These are phyloP conservation scores for Eudasyphora cyanicolor DNA, from an alignment of 2,888 invertebrate species.

Conservation along the genomic window DNA sequence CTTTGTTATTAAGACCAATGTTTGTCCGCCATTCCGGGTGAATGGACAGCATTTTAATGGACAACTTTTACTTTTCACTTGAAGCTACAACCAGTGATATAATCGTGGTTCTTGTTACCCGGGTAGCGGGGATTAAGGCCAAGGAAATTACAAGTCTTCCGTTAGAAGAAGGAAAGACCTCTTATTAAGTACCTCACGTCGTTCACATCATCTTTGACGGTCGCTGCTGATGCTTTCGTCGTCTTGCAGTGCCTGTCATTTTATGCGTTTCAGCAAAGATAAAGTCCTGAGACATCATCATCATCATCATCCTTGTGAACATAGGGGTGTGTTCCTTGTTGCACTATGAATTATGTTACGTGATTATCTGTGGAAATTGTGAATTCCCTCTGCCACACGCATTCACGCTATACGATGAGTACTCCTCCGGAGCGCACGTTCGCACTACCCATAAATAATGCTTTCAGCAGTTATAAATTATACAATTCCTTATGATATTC, in stretches of 20 bases:
- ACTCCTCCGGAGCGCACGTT: background rate
- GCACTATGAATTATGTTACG: slow-evolving; percentile 50
- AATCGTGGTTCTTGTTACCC: slow-evolving; percentile 8
- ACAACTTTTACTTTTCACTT: slow-evolving; percentile 51
- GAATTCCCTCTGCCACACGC: background rate
- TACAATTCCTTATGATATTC: background rate
- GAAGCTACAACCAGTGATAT: slow-evolving; percentile 38
- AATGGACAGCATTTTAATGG: background rate
- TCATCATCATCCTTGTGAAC: too few species aligned
- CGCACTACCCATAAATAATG: slow-evolving; percentile 10
- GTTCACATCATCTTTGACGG: background rate
- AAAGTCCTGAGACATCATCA: too few species aligned
- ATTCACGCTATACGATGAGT: too few species aligned
- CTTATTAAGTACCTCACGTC: background rate
- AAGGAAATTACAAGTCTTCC: slow-evolving; percentile 32
- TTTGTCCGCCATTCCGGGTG: slow-evolving; percentile 12
- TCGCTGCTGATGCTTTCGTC: background rate
- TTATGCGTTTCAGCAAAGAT: background rate
- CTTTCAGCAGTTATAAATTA: slow-evolving; percentile 24
- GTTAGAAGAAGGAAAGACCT: background rate
- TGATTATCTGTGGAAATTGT: slow-evolving; percentile 48
- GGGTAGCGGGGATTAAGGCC: background rate
- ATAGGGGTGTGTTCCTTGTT: background rate
- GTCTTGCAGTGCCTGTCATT: background rate
- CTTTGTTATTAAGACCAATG: background rate